Evolutionary conservation across 2,888 invertebrate genomes (phyloP), one percentile per base, ranked within the genome.

Genomic region (Criorhina ranunculi): DNA sequence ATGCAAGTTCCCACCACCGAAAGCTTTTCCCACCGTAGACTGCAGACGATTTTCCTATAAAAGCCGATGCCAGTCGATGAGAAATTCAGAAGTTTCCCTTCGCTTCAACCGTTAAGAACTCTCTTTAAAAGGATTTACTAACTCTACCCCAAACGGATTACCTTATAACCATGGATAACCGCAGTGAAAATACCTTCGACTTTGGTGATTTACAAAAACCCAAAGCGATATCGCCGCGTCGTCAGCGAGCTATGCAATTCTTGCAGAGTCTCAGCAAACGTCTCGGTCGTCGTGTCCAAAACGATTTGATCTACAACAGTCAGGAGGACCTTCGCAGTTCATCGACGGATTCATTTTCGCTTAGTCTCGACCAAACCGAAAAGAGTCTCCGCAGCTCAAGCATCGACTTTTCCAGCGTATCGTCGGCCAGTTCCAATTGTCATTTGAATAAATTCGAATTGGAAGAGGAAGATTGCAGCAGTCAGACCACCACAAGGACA

Each of bases 371-470:
- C 53, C 89, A 89, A 12, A 90, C 90, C 37, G 87, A 88, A 42
- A 80, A 79, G 5, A 77, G 88, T 12, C 67, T 87, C 44, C 82
- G 87, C 87, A 88, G 88, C 29, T 91, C 91, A 31, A 91, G 89
- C 80, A 87, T 90, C 31, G 91, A 91, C 79, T 82, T 91, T 57
- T 88, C 88, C 72, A 94, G 94, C 24, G 93, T 94, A 88, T 94
- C 94, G 60, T 93, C 93, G 5, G 93, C 93, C 77, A 94, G 93
- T 88, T 94, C 94, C 60, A 92, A 35, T 40, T 46, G 53, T 8
- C 51, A 69, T 15, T 92, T 77, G 93, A 93, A 29, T 92, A 93
- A 64, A 57, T 82, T 77, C 46, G 86, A 81, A 17, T 7, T 81
- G 15, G 86, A 75, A 8, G 86, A 78, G 9, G 86, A 86, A 9